A percentile compares a stretch with the other conserved stretches of the same genome.
phyloP scores from a whole-genome alignment of 2,113 vertebrate species.

The Limanda limanda region DNA sequence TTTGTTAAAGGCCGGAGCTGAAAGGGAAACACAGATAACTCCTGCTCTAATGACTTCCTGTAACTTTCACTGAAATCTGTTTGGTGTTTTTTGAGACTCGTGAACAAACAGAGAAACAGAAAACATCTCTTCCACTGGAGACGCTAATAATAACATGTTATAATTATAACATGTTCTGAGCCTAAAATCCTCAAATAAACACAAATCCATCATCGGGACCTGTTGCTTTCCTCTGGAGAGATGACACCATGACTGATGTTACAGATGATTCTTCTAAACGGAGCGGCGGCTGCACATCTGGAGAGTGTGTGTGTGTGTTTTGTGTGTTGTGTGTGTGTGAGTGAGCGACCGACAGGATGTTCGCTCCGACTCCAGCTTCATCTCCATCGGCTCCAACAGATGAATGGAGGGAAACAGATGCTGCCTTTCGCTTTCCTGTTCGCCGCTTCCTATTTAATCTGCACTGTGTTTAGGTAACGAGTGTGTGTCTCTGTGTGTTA shows the following conservation, averaged over 20 bases:
- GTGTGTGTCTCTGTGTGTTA: not conserved
- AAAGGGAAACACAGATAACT: not conserved
- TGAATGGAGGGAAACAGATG: slow-evolving; percentile 79
- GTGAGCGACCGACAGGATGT: slow-evolving; percentile 45
- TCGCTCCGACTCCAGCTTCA: slow-evolving; percentile 36
- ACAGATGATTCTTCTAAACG: slow-evolving; percentile 16
- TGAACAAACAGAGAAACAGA: not conserved
- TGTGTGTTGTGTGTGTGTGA: slow-evolving; percentile 4
- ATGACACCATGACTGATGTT: slow-evolving; percentile 1
- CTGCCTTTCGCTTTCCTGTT: slow-evolving; percentile 58
- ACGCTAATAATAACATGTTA: not conserved
- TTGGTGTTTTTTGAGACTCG: not conserved
- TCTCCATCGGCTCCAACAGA: slow-evolving; percentile 30
- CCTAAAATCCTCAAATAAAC: not conserved
- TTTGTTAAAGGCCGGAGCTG: not conserved
- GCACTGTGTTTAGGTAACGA: not conserved
- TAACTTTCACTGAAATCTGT: not conserved
- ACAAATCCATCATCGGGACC: too few species aligned
- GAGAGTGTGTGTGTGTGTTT: not conserved
- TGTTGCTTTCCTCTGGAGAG: not conserved
- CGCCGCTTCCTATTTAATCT: slow-evolving; percentile 44
- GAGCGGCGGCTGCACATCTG: slow-evolving; percentile 19
- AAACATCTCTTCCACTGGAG: not conserved
- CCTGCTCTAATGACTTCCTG: not conserved
- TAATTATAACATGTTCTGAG: not conserved